phyloP scores from a whole-genome alignment of 2,113 vertebrate species.

The Nanorana parkeri region DNA sequence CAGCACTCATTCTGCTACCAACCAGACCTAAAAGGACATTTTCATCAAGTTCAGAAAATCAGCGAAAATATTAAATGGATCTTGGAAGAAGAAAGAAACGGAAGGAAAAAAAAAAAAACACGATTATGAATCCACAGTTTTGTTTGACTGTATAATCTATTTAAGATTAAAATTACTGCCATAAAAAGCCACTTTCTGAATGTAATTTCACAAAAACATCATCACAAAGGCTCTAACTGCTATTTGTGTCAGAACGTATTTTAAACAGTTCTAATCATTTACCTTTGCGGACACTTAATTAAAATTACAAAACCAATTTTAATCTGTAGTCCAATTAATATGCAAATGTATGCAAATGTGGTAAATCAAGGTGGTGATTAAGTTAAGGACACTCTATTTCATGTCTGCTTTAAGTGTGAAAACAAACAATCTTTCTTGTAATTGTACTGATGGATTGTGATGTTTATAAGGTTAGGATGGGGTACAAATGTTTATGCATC shows the following conservation, averaged over 20 bases:
- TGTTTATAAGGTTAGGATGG: slow-evolving; percentile 92
- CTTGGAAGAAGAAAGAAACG: slow-evolving; percentile 72
- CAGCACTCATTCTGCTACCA: slow-evolving; percentile 82
- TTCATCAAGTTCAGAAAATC: slow-evolving; percentile 88
- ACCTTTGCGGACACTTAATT: slow-evolving; percentile 99
- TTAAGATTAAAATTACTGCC: slow-evolving; percentile 98
- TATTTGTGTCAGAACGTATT: slow-evolving; percentile 99
- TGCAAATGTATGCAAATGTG: slow-evolving; percentile 99
- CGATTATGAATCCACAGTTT: slow-evolving; percentile 87
- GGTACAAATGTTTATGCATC: slow-evolving; percentile 89
- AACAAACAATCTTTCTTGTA: slow-evolving; percentile 96
- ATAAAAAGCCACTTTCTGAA: slow-evolving; percentile 98
- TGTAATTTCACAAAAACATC: slow-evolving; percentile 94
- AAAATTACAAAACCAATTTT: slow-evolving; percentile 99
- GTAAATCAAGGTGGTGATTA: slow-evolving; percentile 99
- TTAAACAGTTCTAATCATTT: slow-evolving; percentile 99
- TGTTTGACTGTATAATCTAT: slow-evolving; percentile 96
- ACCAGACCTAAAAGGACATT: slow-evolving; percentile 83
- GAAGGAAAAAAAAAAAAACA: slow-evolving; percentile 66
- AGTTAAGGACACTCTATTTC: slow-evolving; percentile 99
- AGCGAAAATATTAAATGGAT: slow-evolving; percentile 87
- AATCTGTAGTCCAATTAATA: slow-evolving; percentile 99
- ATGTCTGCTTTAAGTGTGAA: slow-evolving; percentile 99
- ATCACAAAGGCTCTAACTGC: slow-evolving; percentile 92
- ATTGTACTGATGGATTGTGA: slow-evolving; percentile 94